Evolutionary conservation across 2,888 invertebrate genomes (phyloP), one percentile per base, ranked within the genome.

Genomic region (Melitaea athalia): DNA sequence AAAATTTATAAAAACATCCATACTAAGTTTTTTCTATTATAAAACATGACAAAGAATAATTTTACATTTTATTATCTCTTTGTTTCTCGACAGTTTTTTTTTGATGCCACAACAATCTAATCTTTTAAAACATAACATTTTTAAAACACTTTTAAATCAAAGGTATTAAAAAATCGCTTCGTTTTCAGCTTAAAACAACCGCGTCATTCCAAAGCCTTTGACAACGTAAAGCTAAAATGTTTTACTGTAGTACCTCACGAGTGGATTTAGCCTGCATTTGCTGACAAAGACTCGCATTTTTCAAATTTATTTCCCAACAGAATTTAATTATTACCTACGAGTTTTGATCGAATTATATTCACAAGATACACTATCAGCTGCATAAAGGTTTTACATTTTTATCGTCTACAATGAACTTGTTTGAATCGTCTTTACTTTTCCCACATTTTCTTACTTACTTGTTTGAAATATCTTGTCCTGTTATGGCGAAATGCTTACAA

Each of bases 211-310:
- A 59, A 69, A 68, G 68, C 68, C 69, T 72, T 72, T 71, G 69
- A 78, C 75, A 77, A 80, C 79, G 82, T 79, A 77, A 81, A 76
- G 78, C 75, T 73, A 78, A 81, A 82, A 77, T 74, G 73, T 79
- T 75, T 78, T 72, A 71, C 73, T 77, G 71, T 79, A 80, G 78
- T 50, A 65, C 55, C 63, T 57, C 57, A 33, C 61, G 24, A 64
- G 67, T 53, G 60, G 69, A 60, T 63, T 69, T 69, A 55, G 59
- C 53, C 59, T 68, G 43, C 60, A 64, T 55, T 63, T 55, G 45
- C 61, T 55, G 47, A 49, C 66, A 66, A 61, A 31, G 47, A 55
- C 49, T 57, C 17, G 64, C 61, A 70, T 64, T 61, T 62, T 67
- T 62, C 49, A 49, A 42, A 67, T 62, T 62, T 57, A 57, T 33